phyloP scores from a whole-genome alignment of 2,797 vertebrate species.

The Luscinia megarhynchos region DNA sequence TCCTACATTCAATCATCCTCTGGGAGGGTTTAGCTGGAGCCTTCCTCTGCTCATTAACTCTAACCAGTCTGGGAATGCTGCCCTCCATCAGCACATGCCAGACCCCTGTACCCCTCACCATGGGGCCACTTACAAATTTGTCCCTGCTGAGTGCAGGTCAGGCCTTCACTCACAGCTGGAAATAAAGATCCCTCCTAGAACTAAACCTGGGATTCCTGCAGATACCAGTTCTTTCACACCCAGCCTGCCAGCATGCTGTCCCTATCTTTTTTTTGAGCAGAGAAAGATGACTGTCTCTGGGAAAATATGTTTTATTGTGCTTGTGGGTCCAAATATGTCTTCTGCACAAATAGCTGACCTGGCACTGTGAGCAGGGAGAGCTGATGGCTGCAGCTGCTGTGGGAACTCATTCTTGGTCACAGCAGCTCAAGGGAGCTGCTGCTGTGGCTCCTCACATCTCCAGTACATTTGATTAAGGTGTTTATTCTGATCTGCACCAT shows the following conservation, averaged over 20 bases:
- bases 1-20: not conserved
- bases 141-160: not conserved
- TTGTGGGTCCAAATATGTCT: not conserved
- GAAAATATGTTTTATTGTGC: not conserved
- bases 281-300: not conserved
- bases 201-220: not conserved
- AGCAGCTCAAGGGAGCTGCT: not conserved
- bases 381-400: not conserved
- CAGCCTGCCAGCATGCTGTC: not conserved
- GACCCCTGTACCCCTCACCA: not conserved
- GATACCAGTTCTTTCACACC: rapidly evolving
- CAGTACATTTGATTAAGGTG: not conserved
- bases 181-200: not conserved
- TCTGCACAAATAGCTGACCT: not conserved
- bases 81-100: not conserved
- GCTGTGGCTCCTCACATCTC: not conserved
- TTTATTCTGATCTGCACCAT: not conserved
- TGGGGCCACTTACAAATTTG: rapidly evolving
- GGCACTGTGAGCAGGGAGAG: not conserved
- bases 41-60: not conserved
- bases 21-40: not conserved
- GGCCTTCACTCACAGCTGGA: not conserved
- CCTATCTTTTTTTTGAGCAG: not conserved
- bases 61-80: not conserved
- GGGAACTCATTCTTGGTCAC: not conserved